Conservation (phyloP, 2,797 vertebrate genomes). For the Bryconaethiops microstoma region DNA sequence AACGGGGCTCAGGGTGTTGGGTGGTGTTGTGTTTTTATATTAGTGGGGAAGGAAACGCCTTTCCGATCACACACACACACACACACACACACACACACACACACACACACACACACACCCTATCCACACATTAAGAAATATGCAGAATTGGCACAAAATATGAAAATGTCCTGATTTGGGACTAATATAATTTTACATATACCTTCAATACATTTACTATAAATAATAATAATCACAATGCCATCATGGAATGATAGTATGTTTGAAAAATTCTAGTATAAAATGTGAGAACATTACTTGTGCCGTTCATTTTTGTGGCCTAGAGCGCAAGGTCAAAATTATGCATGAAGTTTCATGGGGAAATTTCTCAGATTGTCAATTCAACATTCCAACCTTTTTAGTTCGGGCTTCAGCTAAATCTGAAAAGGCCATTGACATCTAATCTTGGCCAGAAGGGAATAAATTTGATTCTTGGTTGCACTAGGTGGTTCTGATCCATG, state of each 20-base stretch:
- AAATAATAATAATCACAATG: neutral
- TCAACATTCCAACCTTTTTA: too few species aligned
- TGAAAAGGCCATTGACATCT: too few species aligned
- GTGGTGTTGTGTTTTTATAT: constrained; percentile 69
- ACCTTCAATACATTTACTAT: neutral
- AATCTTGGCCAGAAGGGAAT: too few species aligned
- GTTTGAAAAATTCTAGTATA: neutral
- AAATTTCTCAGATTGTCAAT: too few species aligned
- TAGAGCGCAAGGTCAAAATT: too few species aligned
- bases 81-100: neutral
- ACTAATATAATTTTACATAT: neutral
- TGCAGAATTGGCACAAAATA: constrained; percentile 3
- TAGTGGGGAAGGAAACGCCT: constrained; percentile 61
- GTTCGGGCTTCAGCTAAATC: too few species aligned
- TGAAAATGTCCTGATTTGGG: neutral
- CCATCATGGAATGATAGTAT: neutral
- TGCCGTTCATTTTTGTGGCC: too few species aligned
- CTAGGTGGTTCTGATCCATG: too few species aligned
- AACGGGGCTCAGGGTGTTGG: constrained; percentile 66
- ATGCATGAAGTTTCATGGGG: too few species aligned
- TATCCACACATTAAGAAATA: constrained; percentile 18
- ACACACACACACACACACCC: constrained; percentile 5
- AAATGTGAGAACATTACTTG: neutral
- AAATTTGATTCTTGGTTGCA: too few species aligned
- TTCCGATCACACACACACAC: constrained; percentile 24